phyloP scores from a whole-genome alignment of 2,888 invertebrate species.

The Oligia latruncula region DNA sequence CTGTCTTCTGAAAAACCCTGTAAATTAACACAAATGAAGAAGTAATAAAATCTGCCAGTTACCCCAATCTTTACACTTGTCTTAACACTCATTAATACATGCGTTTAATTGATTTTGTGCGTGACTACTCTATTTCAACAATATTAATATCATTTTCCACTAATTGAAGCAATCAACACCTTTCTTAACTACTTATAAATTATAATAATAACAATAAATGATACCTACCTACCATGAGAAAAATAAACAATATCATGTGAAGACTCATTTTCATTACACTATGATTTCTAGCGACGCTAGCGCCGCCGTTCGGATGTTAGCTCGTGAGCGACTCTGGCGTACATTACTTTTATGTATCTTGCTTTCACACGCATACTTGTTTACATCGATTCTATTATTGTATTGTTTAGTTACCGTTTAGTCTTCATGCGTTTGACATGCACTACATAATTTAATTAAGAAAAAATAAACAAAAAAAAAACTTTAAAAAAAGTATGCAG shows the following conservation, averaged over 20 bases:
- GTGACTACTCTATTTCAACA: slow-evolving; percentile 1
- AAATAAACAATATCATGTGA: slow-evolving; percentile 49
- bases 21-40: too few relatives aligned
- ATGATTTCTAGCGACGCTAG: slow-evolving; percentile 72
- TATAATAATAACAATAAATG: not conserved
- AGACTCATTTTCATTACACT: slow-evolving; percentile 57
- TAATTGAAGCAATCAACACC: too few relatives aligned
- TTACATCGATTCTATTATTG: slow-evolving; percentile 69
- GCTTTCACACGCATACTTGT: slow-evolving; percentile 77
- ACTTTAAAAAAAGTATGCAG: slow-evolving; percentile 39
- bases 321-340: slow-evolving; percentile 62
- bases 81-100: not conserved
- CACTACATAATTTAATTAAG: slow-evolving; percentile 11
- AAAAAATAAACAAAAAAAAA: slow-evolving; percentile 8
- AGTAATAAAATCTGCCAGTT: not conserved
- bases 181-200: too few relatives aligned
- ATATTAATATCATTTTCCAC: not conserved
- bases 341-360: slow-evolving; percentile 68
- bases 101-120: slow-evolving; percentile 29
- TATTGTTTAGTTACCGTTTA: slow-evolving; percentile 68
- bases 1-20: too few relatives aligned
- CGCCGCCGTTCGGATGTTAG: slow-evolving; percentile 68
- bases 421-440: slow-evolving; percentile 54
- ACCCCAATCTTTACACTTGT: not conserved
- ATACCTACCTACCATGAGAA: slow-evolving; percentile 11